Evolutionary conservation across 2,888 invertebrate species (phyloP).

Genomic region (Trachelus troglodyta): DNA sequence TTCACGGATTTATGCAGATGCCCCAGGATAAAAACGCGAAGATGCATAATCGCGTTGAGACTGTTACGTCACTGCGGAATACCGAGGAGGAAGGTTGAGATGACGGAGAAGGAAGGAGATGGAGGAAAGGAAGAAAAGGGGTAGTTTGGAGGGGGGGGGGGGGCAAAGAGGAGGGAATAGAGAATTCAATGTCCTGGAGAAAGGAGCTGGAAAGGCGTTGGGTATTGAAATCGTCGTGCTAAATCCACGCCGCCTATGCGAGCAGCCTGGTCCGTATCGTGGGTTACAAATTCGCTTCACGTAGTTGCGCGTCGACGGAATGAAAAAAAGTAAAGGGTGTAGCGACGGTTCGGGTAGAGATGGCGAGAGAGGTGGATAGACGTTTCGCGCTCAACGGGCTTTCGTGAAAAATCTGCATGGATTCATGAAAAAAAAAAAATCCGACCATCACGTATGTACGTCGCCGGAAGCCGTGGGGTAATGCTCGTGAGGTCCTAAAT

Average conservation of each 20-base stretch:
- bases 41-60: background rate
- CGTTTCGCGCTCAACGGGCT: slow-evolving; percentile 16
- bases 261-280: slow-evolving; percentile 21
- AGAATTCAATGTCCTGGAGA: background rate
- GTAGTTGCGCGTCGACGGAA: slow-evolving; percentile 53
- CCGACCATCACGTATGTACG: slow-evolving; percentile 36
- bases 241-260: background rate
- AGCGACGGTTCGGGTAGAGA: slow-evolving; percentile 4
- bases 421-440: slow-evolving; percentile 36
- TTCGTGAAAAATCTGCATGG: slow-evolving; percentile 60
- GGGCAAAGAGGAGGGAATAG: background rate
- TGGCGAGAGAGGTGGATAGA: slow-evolving; percentile 24
- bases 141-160: background rate
- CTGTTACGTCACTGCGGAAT: background rate
- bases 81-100: background rate
- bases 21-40: background rate
- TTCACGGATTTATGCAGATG: background rate
- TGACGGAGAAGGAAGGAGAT: background rate
- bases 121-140: background rate
- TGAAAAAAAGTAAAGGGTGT: slow-evolving; percentile 48
- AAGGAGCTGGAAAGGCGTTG: background rate
- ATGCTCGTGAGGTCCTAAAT: slow-evolving; percentile 7
- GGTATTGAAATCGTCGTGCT: slow-evolving; percentile 4
- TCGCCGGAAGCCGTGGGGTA: slow-evolving; percentile 27
- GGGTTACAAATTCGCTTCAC: slow-evolving; percentile 61